Evolutionary conservation across 2,888 invertebrate species (phyloP).

Genomic region (Ommatoiulus sabulosus): DNA sequence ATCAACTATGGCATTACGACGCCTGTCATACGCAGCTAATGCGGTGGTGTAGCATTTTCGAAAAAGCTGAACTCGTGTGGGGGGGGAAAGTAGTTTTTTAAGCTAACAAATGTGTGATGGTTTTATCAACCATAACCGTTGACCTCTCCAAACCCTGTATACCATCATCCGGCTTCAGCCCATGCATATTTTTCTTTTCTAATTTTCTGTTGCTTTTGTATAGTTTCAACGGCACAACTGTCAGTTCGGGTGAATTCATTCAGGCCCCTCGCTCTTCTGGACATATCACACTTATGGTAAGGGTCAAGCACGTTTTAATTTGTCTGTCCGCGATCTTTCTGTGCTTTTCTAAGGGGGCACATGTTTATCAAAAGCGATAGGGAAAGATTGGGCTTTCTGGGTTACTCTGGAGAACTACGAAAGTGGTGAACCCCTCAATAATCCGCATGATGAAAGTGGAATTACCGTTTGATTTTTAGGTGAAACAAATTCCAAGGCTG

Average conservation of each 20-base stretch:
- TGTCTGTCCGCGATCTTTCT: too few species aligned
- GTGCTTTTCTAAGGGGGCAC: too few species aligned
- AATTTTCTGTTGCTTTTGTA: constrained; percentile 6
- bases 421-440: too few species aligned
- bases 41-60: too few species aligned
- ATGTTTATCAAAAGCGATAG: too few species aligned
- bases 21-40: background rate
- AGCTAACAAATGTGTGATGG: background rate
- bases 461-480: background rate
- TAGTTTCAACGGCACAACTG: background rate
- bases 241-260: background rate
- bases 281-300: background rate
- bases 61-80: too few species aligned
- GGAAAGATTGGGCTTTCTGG: too few species aligned
- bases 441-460: background rate
- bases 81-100: background rate
- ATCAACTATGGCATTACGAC: background rate
- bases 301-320: background rate
- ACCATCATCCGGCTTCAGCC: background rate
- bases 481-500: constrained; percentile 19
- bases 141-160: background rate
- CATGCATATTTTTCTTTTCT: background rate
- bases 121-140: background rate
- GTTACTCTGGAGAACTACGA: too few species aligned
- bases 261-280: background rate